A percentile compares a stretch with the other conserved stretches of the same genome.
Evolutionary conservation across 2,797 vertebrate genomes (phyloP).

Genomic region (Sebastes goodei): DNA sequence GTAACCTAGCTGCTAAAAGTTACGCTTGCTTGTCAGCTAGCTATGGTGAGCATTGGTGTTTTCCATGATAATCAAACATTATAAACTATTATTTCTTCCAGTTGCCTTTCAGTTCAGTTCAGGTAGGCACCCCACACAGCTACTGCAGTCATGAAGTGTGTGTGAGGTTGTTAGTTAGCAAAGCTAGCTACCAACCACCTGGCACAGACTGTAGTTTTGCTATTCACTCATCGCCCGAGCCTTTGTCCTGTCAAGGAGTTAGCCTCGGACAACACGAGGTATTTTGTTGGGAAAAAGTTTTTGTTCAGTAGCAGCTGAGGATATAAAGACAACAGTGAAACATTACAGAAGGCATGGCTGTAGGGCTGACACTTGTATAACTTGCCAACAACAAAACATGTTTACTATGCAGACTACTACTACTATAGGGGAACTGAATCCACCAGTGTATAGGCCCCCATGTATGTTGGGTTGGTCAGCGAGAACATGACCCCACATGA

Average conservation of each 20-base stretch:
- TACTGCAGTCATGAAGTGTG: background rate
- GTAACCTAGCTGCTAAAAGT: slow-evolving; percentile 65
- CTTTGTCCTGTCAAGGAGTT: slow-evolving; percentile 74
- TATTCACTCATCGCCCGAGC: slow-evolving; percentile 39
- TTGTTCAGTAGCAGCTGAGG: background rate
- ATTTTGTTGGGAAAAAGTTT: too few relatives aligned
- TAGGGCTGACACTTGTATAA: too few relatives aligned
- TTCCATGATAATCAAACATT: background rate
- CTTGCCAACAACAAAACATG: slow-evolving; percentile 28
- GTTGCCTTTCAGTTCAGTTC: background rate
- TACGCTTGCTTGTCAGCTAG: slow-evolving; percentile 41
- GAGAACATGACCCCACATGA: background rate
- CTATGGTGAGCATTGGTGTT: background rate
- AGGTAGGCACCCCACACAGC: background rate
- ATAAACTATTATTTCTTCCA: too few relatives aligned
- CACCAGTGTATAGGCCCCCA: background rate
- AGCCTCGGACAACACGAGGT: background rate
- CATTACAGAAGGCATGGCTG: too few relatives aligned
- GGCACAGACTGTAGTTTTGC: slow-evolving; percentile 56
- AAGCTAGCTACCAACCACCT: slow-evolving; percentile 65
- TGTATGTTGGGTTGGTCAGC: background rate
- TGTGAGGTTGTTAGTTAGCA: slow-evolving; percentile 47
- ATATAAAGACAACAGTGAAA: too few relatives aligned
- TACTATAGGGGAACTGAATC: background rate
- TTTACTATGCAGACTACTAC: slow-evolving; percentile 1